These are phyloP conservation scores for Calliopum simillimum DNA, from an alignment of 2,888 invertebrate species.

Conservation along the genomic window DNA sequence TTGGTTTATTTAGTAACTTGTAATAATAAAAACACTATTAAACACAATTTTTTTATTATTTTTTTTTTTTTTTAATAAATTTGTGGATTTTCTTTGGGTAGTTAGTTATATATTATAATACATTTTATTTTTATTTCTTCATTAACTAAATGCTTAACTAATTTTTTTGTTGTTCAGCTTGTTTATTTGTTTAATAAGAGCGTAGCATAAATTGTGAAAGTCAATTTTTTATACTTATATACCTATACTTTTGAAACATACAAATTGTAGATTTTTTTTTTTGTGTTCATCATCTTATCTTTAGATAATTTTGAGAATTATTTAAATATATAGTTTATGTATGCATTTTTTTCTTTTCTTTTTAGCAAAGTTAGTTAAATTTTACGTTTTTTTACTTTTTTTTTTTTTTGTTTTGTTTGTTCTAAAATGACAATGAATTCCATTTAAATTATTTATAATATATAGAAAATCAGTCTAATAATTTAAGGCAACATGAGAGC, in stretches of 20 bases:
- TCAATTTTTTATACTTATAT: constrained; percentile 48
- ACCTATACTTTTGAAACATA: constrained; percentile 43
- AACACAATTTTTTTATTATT: constrained; percentile 23
- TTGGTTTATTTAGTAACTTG: too few relatives aligned
- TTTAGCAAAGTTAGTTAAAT: constrained; percentile 41
- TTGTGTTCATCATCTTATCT: too few relatives aligned
- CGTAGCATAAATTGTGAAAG: constrained; percentile 30
- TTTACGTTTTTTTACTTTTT: constrained; percentile 30
- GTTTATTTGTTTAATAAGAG: constrained; percentile 33
- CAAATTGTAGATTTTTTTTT: too few relatives aligned
- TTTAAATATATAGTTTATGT: constrained; percentile 43
- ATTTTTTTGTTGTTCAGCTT: constrained; percentile 36
- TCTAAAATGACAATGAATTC: constrained; percentile 50
- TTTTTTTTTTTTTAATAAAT: constrained; percentile 34
- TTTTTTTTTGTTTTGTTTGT: constrained; percentile 41
- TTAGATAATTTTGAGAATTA: too few relatives aligned
- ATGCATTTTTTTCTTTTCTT: constrained; percentile 39
- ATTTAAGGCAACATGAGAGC: constrained; percentile 77
- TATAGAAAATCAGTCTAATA: constrained; percentile 75
- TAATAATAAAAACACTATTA: constrained; percentile 11
- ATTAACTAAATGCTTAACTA: constrained; percentile 37
- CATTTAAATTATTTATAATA: constrained; percentile 33
- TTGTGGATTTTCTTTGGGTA: constrained; percentile 45
- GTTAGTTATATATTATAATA: constrained; percentile 27
- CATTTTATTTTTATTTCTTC: constrained; percentile 26